These are phyloP conservation scores for Lacerta agilis DNA, from an alignment of 2,797 vertebrate genomes.

Conservation along the genomic window DNA sequence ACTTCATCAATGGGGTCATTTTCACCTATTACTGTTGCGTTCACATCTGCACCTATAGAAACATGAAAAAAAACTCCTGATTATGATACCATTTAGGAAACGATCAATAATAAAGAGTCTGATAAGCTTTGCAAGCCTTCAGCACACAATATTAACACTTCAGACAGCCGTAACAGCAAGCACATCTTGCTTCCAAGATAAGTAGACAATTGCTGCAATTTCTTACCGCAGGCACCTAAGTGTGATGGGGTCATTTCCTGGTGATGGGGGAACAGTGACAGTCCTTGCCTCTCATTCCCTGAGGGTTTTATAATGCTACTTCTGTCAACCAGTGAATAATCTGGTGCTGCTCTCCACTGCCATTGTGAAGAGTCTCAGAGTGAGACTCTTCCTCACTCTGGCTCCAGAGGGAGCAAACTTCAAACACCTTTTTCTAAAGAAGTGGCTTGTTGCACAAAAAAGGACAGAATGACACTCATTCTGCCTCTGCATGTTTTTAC, in stretches of 20 bases:
- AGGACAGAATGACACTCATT: not conserved
- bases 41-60: conserved; percentile 86
- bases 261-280: not conserved
- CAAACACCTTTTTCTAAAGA: not conserved
- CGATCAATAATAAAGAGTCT: not conserved
- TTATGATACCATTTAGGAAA: conserved; percentile 17
- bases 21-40: conserved; percentile 93
- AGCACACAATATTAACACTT: not conserved
- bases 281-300: not conserved
- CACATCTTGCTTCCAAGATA: not conserved
- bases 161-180: not conserved
- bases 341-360: not conserved
- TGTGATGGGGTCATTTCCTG: no score
- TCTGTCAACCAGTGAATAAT: not conserved
- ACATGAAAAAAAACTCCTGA: conserved; percentile 40
- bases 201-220: not conserved
- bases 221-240: not conserved
- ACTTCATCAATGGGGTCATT: conserved; percentile 96
- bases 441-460: not conserved
- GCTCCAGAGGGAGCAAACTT: not conserved
- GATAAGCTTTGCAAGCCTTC: not conserved
- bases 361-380: not conserved
- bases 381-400: no score
- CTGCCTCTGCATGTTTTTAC: not conserved
- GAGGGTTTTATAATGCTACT: not conserved